A percentile compares a stretch with the other conserved stretches of the same genome.
These are phyloP conservation scores for Ophraella communa DNA, from an alignment of 2,888 invertebrate genomes.

Conservation along the genomic window DNA sequence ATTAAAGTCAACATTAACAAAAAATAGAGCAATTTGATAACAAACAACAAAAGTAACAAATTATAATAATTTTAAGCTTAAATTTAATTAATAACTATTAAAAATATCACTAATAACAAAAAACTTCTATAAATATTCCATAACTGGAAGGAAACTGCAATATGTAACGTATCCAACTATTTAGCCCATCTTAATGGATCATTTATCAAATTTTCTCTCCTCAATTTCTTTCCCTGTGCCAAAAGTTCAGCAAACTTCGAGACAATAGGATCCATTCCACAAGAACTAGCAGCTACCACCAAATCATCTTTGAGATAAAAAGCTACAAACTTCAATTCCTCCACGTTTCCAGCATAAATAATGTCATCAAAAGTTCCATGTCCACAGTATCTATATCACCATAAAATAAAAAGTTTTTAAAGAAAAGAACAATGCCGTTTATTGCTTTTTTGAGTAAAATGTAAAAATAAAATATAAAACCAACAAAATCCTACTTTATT, in stretches of 20 bases:
- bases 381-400: constrained; percentile 73
- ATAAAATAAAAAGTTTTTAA: too few species aligned
- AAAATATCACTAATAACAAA: too few species aligned
- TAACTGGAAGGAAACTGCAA: background rate
- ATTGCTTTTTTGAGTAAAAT: too few species aligned
- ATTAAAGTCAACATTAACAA: too few species aligned
- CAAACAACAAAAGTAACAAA: too few species aligned
- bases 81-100: too few species aligned
- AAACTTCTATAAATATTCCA: too few species aligned
- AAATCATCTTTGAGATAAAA: constrained; percentile 75
- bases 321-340: constrained; percentile 76
- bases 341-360: constrained; percentile 78
- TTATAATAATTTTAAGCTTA: too few species aligned
- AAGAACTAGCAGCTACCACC: constrained; percentile 80
- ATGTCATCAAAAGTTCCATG: constrained; percentile 74
- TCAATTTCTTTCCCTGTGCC: constrained; percentile 3
- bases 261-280: constrained; percentile 74
- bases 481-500: too few species aligned
- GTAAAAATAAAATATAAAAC: too few species aligned
- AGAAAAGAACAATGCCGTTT: too few species aligned
- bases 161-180: background rate
- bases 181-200: constrained; percentile 1
- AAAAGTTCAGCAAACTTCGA: constrained; percentile 13
- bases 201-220: background rate
- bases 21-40: too few species aligned